Percentiles rank a stretch among this genome's conserved stretches.
Evolutionary conservation across 2,113 vertebrate genomes (phyloP).

Genomic region (Chamaetylas fuelleborni): DNA sequence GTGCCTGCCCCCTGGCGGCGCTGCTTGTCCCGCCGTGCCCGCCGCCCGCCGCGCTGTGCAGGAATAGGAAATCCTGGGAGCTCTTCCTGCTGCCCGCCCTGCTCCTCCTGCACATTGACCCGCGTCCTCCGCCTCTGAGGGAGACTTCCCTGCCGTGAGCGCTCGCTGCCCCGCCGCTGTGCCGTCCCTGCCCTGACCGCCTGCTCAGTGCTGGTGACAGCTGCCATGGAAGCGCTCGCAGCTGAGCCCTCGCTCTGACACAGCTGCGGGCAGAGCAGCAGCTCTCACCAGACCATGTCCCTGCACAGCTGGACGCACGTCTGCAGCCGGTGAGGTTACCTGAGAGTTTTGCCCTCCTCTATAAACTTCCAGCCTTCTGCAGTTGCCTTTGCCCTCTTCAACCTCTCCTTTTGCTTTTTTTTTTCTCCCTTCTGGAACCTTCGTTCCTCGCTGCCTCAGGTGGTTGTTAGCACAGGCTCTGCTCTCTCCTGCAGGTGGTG

Average conservation of each 20-base stretch:
- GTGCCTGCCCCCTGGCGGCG: not conserved
- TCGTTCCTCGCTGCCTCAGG: accelerated
- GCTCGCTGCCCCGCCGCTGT: not conserved
- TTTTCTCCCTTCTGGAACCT: not conserved
- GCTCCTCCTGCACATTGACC: accelerated
- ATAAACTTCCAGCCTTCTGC: not conserved
- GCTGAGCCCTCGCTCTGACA: not conserved
- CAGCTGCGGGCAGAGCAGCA: not conserved
- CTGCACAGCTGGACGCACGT: accelerated
- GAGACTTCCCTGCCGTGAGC: not conserved
- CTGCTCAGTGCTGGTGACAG: not conserved
- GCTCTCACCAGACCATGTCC: not conserved
- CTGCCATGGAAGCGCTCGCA: not conserved
- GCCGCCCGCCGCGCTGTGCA: accelerated
- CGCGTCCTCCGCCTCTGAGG: not conserved
- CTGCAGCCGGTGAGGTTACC: not conserved
- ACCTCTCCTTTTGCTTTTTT: not conserved
- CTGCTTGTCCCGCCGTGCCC: not conserved
- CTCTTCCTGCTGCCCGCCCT: not conserved
- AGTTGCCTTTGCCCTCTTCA: not conserved
- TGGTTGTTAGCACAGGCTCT: not conserved
- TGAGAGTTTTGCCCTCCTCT: not conserved
- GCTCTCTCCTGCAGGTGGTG: not conserved
- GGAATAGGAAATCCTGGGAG: accelerated
- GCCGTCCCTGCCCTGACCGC: not conserved